These are phyloP conservation scores for Carduelis carduelis DNA, from an alignment of 2,797 vertebrate species.

Conservation along the genomic window DNA sequence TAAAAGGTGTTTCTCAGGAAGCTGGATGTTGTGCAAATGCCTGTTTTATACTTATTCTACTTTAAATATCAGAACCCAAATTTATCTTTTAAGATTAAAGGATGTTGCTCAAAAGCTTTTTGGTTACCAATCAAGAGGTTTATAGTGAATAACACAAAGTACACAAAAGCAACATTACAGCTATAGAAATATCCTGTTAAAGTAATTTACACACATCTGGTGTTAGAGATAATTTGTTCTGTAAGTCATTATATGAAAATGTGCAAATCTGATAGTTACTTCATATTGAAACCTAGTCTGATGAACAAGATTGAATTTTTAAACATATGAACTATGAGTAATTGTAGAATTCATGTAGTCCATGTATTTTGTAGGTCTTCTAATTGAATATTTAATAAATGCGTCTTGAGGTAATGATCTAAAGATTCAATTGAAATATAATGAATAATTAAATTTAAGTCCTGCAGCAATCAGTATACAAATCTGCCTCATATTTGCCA, in stretches of 20 bases:
- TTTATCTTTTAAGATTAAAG: not conserved
- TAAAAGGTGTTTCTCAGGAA: not conserved
- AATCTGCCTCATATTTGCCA: not conserved
- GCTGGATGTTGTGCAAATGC: rapidly evolving
- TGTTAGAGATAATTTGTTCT: not conserved
- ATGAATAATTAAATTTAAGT: not conserved
- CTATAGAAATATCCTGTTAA: not conserved
- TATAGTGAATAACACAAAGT: not conserved
- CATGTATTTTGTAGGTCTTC: not conserved
- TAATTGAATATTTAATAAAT: not conserved
- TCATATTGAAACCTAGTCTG: not conserved
- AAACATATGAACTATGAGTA: not conserved
- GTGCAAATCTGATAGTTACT: not conserved
- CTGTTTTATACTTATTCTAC: not conserved
- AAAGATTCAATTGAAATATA: not conserved
- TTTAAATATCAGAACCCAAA: not conserved
- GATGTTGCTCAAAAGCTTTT: not conserved
- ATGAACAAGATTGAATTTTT: not conserved
- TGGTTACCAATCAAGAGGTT: not conserved
- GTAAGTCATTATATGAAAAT: not conserved
- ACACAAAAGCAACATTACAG: not conserved
- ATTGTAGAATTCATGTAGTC: not conserved
- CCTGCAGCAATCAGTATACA: not conserved
- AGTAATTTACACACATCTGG: not conserved
- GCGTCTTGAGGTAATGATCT: not conserved